A percentile compares a stretch with the other conserved stretches of the same genome.
Conservation (phyloP, 2,113 vertebrate species). For the Cephalopterus ornatus region DNA sequence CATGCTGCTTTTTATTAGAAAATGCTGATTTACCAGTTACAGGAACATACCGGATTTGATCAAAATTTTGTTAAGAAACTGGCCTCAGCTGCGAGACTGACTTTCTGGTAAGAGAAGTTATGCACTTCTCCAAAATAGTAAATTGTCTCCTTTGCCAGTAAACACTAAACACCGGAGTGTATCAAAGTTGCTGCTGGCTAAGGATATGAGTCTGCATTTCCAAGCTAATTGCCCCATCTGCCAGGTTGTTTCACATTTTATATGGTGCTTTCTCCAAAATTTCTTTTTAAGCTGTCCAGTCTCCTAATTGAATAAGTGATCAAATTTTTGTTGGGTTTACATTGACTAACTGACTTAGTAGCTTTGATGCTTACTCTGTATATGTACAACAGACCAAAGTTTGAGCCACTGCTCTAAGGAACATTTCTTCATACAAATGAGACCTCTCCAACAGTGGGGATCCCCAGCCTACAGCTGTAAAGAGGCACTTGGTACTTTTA, state of each 20-base stretch:
- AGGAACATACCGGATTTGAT: neutral
- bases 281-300: neutral
- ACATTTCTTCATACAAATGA: neutral
- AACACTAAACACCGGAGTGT: neutral
- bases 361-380: neutral
- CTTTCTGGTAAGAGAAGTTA: neutral
- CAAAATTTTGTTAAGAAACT: neutral
- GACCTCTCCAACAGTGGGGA: neutral
- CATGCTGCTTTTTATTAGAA: neutral
- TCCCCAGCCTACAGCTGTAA: neutral
- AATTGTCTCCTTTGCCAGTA: neutral
- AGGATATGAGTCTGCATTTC: neutral
- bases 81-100: neutral
- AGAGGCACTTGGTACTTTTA: neutral
- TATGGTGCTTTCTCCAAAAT: neutral
- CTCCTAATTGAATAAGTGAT: neutral
- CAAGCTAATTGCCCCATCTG: neutral
- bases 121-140: neutral
- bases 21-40: neutral
- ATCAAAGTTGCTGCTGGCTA: neutral
- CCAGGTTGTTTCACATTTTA: neutral
- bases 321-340: neutral
- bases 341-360: neutral
- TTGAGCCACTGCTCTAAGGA: neutral
- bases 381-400: neutral